Evolutionary conservation across 2,797 vertebrate genomes (phyloP).

Genomic region (Liparis tanakae): DNA sequence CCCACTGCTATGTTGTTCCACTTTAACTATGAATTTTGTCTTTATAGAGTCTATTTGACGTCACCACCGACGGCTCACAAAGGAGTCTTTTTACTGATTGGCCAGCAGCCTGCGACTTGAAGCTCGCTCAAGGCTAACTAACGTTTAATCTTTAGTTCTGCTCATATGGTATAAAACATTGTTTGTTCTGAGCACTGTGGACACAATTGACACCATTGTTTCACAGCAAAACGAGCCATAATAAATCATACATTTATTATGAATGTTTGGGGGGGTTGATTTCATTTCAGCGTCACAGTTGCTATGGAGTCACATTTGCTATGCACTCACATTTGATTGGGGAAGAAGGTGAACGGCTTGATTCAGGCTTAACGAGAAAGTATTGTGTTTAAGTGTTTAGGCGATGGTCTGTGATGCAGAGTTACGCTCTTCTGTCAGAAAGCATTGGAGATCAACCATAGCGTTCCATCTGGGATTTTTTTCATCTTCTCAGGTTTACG

Average conservation of each 20-base stretch:
- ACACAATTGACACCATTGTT: slow-evolving; percentile 85
- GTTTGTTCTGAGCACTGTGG: slow-evolving; percentile 88
- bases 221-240: slow-evolving; percentile 69
- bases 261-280: slow-evolving; percentile 38
- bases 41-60: slow-evolving; percentile 89
- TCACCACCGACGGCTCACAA: slow-evolving; percentile 91
- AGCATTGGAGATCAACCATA: not conserved
- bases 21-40: slow-evolving; percentile 89
- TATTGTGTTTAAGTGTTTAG: not conserved
- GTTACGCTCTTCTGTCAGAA: not conserved
- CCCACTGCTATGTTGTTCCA: slow-evolving; percentile 84
- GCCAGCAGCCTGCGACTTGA: slow-evolving; percentile 90
- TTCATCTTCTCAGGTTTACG: not conserved
- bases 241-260: slow-evolving; percentile 63
- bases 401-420: not conserved
- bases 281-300: slow-evolving; percentile 19
- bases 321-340: not conserved
- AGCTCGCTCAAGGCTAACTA: slow-evolving; percentile 91
- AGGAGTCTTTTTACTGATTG: slow-evolving; percentile 88
- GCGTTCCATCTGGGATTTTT: not conserved
- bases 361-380: not conserved
- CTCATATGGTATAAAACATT: slow-evolving; percentile 91
- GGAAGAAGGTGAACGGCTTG: not conserved
- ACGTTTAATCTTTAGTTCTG: slow-evolving; percentile 99
- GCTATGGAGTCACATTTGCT: slow-evolving; percentile 20